These are phyloP conservation scores for Ceyx margarethae DNA, from an alignment of 2,113 vertebrate species.

Conservation along the genomic window DNA sequence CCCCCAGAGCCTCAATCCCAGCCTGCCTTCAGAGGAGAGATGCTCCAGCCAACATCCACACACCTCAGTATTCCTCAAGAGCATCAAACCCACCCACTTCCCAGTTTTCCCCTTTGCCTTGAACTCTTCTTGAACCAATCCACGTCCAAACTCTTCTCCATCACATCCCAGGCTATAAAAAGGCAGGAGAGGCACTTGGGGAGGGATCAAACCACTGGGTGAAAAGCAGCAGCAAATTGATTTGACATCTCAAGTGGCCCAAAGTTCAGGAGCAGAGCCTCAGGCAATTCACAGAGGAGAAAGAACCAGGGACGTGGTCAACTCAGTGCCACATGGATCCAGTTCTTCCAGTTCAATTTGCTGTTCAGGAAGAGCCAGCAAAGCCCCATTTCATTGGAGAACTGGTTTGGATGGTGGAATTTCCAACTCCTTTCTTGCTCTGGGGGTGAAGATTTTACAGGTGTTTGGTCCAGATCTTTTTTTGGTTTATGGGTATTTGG, in stretches of 20 bases:
- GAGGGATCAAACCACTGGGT: not conserved
- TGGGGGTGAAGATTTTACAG: not conserved
- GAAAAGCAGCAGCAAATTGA: not conserved
- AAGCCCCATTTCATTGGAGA: not conserved
- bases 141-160: not conserved
- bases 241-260: conserved; percentile 25
- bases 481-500: not conserved
- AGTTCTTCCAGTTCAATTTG: not conserved
- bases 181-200: fast-evolving
- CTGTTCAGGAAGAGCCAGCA: not conserved
- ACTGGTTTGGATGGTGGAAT: not conserved
- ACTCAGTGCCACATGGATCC: fast-evolving
- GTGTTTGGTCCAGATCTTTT: not conserved
- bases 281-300: not conserved
- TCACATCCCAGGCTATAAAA: not conserved
- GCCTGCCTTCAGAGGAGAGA: no score
- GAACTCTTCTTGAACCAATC: not conserved
- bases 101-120: not conserved
- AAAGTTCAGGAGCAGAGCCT: not conserved
- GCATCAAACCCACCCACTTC: not conserved
- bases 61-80: not conserved
- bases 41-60: not conserved
- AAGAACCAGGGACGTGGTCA: not conserved
- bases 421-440: not conserved
- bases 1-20: no score